Evolutionary conservation across 2,113 vertebrate species (phyloP).

Genomic region (Dasypus novemcinctus): DNA sequence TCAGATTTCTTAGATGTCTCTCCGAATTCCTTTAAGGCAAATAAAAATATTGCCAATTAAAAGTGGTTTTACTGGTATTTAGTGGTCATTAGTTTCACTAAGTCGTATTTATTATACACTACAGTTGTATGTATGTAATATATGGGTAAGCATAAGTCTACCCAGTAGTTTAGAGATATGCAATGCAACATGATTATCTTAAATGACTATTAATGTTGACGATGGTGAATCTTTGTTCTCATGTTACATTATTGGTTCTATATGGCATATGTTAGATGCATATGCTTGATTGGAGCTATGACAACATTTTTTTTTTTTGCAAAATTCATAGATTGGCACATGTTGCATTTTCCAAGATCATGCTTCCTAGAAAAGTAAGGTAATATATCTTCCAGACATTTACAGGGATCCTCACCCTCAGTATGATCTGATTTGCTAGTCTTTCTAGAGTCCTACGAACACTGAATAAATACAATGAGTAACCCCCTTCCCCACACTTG

Average conservation of each 20-base stretch:
- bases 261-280: neutral
- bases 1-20: neutral
- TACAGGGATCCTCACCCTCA: neutral
- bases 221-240: neutral
- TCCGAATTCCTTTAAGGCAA: slow-evolving; percentile 3
- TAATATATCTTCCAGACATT: neutral
- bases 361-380: neutral
- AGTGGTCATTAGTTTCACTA: neutral
- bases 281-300: neutral
- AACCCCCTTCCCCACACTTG: neutral
- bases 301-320: neutral
- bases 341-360: neutral
- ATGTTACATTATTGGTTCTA: neutral
- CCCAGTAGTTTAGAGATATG: neutral
- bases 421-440: neutral
- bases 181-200: neutral
- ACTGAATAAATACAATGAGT: neutral
- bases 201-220: neutral
- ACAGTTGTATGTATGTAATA: neutral
- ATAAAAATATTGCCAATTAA: slow-evolving; percentile 29
- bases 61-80: neutral
- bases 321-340: neutral
- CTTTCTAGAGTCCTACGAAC: slow-evolving; percentile 35
- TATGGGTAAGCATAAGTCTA: neutral
- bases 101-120: neutral